Evolutionary conservation across 2,113 vertebrate species (phyloP), one percentile per base, ranked within the genome.

Genomic region (Phaetusa simplex): DNA sequence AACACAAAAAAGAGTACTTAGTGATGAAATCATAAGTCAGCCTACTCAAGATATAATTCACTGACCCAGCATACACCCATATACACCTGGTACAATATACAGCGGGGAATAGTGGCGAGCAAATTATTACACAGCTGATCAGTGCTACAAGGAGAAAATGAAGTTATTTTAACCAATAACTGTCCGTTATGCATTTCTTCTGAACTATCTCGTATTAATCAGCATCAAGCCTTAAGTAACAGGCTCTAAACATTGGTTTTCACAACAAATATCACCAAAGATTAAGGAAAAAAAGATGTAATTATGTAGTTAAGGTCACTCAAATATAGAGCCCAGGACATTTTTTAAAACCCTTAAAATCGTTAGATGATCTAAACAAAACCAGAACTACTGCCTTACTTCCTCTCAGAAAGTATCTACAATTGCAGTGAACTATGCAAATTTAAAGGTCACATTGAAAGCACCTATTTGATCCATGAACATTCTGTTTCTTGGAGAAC

Each of bases 381-480:
- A 55, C 0, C 24, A 47, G 22, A 71, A 55, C 3, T 69, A 32
- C 38, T 73, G 45, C 20, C 30, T 23, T 45, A 45, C 42, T 45
- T 88, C 49, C 10, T n/a, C 15, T 52, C 34, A 78, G n/a, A 6
- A 90, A 92, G 14, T 4, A 11, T 10, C 27, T 82, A 43, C 61
- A 82, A 65, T 8, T 56, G 34, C 69, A 67, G n/a, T 40, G 24
- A 66, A 66, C 53, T 21, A 36, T 0, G 0, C 2, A 64, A 71
- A 21, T 84, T 83, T 43, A 92, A 82, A 94, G 71, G 52, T 82
- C 45, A 73, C 30, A 15, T 0, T 65, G 69, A 67, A 91, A 90
- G 88, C 40, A 59, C 12, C 43, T 61, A 61, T 56, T 65, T 69
- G 56, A 64, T 43, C 34, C 56, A 76, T 19, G 79, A 71, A 79